Conservation (phyloP, 2,113 vertebrate species). For the Phaethornis superciliosus region DNA sequence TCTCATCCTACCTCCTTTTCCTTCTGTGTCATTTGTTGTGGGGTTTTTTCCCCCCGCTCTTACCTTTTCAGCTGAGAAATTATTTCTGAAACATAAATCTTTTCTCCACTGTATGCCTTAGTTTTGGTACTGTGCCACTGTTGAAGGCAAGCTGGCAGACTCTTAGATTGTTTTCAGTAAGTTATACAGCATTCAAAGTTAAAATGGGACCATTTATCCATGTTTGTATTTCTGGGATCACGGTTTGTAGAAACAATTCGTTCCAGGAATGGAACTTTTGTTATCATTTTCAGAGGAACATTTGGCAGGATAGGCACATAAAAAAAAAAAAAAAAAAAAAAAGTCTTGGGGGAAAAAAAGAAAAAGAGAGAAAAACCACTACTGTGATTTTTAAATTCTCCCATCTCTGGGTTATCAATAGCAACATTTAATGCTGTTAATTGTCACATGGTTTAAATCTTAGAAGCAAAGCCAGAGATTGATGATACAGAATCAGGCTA, state of each 20-base stretch:
- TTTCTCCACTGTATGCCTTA: background rate
- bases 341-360: background rate
- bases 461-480: background rate
- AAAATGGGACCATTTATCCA: constrained; percentile 68
- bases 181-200: constrained; percentile 46
- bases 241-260: constrained; percentile 59
- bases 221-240: constrained; percentile 69
- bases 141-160: constrained; percentile 66
- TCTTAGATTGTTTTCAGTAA: constrained; percentile 70
- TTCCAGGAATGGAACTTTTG: constrained; percentile 68
- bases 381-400: background rate
- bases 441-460: background rate
- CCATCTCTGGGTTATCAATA: background rate
- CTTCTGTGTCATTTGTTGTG: background rate
- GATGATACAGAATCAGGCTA: background rate
- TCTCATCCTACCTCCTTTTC: background rate
- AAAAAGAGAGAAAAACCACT: background rate
- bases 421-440: background rate
- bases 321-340: too few relatives aligned
- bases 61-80: constrained; percentile 38
- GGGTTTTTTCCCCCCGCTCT: background rate
- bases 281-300: constrained; percentile 48
- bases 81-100: background rate
- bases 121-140: constrained; percentile 55
- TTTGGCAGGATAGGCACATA: constrained; percentile 39